Evolutionary conservation across 2,888 invertebrate genomes (phyloP).

Genomic region (Diploptera punctata): DNA sequence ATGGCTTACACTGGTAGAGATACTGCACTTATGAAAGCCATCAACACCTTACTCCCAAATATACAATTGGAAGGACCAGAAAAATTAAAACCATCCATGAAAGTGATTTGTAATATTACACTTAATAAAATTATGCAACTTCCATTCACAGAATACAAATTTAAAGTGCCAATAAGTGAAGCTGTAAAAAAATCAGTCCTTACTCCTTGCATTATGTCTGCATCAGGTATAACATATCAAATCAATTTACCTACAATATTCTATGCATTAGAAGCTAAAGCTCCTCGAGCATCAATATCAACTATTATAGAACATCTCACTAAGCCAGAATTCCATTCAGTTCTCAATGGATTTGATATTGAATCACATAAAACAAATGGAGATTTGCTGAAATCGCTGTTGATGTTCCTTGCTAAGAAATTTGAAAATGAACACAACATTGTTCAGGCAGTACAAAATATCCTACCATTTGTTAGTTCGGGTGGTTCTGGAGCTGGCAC

Average conservation of each 20-base stretch:
- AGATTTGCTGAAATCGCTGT: neutral
- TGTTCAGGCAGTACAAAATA: neutral
- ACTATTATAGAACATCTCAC: neutral
- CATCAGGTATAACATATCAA: conserved; percentile 5
- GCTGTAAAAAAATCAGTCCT: neutral
- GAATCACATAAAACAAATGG: neutral
- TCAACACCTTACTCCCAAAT: neutral
- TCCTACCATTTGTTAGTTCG: neutral
- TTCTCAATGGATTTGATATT: neutral
- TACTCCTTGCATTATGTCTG: neutral
- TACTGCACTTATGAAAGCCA: conserved; percentile 1
- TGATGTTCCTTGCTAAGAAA: neutral
- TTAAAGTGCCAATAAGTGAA: neutral
- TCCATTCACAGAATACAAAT: neutral
- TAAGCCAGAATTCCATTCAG: neutral
- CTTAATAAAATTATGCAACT: neutral
- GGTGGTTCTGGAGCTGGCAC: neutral
- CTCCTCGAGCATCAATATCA: conserved; percentile 4
- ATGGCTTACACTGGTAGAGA: neutral
- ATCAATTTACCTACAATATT: conserved; percentile 1
- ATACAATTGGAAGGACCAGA: conserved; percentile 12
- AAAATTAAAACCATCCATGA: neutral
- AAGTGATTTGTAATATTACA: neutral
- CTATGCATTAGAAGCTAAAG: conserved; percentile 1
- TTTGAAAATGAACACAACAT: neutral